Base-by-base conservation (phyloP, 2,797 vertebrate genomes). In the Cheirogaleus major region DNA sequence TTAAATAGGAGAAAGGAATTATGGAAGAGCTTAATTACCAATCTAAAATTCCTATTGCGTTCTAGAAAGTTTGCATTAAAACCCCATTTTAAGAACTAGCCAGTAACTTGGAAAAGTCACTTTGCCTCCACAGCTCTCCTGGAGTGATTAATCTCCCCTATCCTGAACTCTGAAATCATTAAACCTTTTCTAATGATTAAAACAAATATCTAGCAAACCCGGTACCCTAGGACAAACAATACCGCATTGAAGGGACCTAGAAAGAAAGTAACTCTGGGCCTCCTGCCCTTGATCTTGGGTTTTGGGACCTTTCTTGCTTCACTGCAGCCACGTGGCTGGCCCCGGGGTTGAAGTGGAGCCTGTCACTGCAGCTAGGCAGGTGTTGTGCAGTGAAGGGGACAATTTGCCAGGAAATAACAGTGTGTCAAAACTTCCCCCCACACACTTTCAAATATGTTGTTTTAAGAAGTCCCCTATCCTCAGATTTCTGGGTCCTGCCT, bases 1-100 rank as follows among this genome's bases (percentile, higher is more conserved):
- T 96, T 96, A 95, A 97, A 81, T 41, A 92, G 81, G 91, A 96
- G 78, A 92, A 93, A 93, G 67, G 82, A 89, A 93, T 93, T 91
- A 96, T 82, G 41, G 55, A 87, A 57, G 72, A 72, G 35, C 35
- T 95, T 89, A 85, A 97, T 93, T 85, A 91, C n/a, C 67, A 84
- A 69, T 45, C 55, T 91, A 78, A 82, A 91, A 92, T 73, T 91
- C 23, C 93, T 61, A 32, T 67, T 48, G 67, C 76, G 81, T 79
- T 59, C 89, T 67, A 73, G 69, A 78, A 87, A 85, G 41, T 78
- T 83, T 89, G 55, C 1, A 12, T 67, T 81, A 41, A 22, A 75
- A 50, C 48, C 22, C 32, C 27, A 23, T 67, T 93, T 86, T 93
- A 81, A 97, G 38, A 76, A 69, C 76, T 80, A 86, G 43, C 45